phyloP scores from a whole-genome alignment of 2,113 vertebrate species.

The Microcebus tavaratra region DNA sequence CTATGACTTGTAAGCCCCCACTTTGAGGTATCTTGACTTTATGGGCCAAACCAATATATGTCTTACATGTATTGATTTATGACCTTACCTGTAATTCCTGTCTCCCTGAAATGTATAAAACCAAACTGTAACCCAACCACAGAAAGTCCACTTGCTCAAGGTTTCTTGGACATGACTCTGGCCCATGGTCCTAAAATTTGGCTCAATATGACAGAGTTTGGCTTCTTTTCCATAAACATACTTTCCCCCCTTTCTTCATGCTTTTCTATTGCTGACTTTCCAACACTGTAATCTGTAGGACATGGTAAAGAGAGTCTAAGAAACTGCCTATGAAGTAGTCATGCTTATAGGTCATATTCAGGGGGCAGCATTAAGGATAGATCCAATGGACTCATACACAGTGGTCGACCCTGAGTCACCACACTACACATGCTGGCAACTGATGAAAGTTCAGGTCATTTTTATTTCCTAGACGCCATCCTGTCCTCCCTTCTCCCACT shows the following conservation, averaged over 20 bases:
- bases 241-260: fast-evolving
- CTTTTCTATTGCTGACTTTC: not conserved
- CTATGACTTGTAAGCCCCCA: too few relatives aligned
- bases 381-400: not conserved
- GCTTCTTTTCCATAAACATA: too few relatives aligned
- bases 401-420: not conserved
- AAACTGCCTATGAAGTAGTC: not conserved
- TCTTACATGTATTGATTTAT: too few relatives aligned
- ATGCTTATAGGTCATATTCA: not conserved
- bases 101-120: too few relatives aligned
- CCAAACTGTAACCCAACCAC: too few relatives aligned
- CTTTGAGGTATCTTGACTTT: too few relatives aligned
- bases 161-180: too few relatives aligned
- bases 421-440: fast-evolving
- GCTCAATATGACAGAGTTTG: too few relatives aligned
- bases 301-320: not conserved
- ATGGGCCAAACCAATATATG: too few relatives aligned
- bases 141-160: too few relatives aligned
- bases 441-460: not conserved
- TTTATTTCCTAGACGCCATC: not conserved
- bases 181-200: too few relatives aligned
- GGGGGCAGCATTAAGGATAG: not conserved
- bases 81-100: too few relatives aligned
- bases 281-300: not conserved
- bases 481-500: not conserved